Percentiles rank a stretch among this genome's conserved stretches.
Conservation (phyloP, 2,888 invertebrate species). For the Lasioglossum oenotherae region DNA sequence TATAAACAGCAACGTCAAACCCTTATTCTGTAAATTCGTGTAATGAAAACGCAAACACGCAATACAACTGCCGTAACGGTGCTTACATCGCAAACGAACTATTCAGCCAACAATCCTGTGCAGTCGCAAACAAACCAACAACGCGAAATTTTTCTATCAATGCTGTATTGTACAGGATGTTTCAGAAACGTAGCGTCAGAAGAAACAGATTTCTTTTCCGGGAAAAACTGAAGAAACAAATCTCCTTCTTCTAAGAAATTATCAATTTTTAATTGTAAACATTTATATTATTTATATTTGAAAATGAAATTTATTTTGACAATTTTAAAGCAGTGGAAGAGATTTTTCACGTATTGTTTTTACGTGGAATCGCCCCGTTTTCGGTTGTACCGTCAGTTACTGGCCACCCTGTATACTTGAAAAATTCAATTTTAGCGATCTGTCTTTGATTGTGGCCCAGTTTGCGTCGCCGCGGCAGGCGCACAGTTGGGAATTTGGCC, state of each 20-base stretch:
- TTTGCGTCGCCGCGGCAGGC: too few relatives aligned
- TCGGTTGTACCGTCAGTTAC: too few relatives aligned
- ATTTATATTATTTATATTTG: too few relatives aligned
- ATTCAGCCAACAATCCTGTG: background rate
- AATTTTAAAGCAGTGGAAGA: too few relatives aligned
- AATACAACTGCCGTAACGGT: background rate
- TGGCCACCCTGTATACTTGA: too few relatives aligned
- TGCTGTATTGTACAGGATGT: background rate
- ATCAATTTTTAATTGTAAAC: background rate
- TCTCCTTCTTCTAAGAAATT: background rate
- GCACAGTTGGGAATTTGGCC: too few relatives aligned
- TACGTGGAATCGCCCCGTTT: too few relatives aligned
- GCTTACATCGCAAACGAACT: background rate
- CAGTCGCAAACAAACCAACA: background rate
- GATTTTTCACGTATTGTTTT: too few relatives aligned
- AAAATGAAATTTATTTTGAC: too few relatives aligned
- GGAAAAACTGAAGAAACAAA: background rate
- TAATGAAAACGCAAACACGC: background rate
- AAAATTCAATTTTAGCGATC: too few relatives aligned
- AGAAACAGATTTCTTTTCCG: too few relatives aligned
- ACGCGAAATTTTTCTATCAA: background rate
- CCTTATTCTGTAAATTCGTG: background rate
- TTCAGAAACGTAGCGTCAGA: background rate
- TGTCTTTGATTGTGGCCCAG: too few relatives aligned
- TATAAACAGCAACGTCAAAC: background rate